Percentiles rank a stretch among this genome's conserved stretches.
Conservation (phyloP, 2,113 vertebrate species). For the Takifugu bimaculatus region DNA sequence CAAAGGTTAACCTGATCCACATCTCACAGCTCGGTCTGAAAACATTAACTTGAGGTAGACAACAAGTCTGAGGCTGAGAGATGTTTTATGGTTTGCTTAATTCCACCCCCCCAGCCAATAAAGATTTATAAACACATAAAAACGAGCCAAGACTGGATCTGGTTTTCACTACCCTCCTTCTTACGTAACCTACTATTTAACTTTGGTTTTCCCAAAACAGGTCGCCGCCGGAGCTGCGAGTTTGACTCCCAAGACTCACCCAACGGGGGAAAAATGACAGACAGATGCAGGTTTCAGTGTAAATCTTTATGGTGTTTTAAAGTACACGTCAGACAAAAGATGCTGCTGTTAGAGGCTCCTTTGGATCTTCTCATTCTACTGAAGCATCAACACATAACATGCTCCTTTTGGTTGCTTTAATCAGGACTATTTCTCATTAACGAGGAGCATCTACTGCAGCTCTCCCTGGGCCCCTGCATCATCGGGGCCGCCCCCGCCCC, state of each 20-base stretch:
- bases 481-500: too few species aligned
- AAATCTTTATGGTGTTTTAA: too few species aligned
- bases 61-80: background rate
- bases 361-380: too few species aligned
- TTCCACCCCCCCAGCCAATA: slow-evolving; percentile 6
- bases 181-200: slow-evolving; percentile 59
- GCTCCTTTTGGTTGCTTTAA: background rate
- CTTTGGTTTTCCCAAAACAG: slow-evolving; percentile 37
- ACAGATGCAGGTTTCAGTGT: too few species aligned
- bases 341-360: too few species aligned
- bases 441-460: background rate
- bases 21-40: too few species aligned
- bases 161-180: slow-evolving; percentile 22
- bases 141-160: slow-evolving; percentile 38
- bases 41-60: too few species aligned
- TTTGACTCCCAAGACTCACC: background rate
- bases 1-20: background rate
- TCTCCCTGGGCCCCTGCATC: background rate
- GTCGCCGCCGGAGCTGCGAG: slow-evolving; percentile 20
- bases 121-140: slow-evolving; percentile 32
- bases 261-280: background rate
- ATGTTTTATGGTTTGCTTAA: slow-evolving; percentile 28
- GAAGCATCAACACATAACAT: too few species aligned
- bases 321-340: too few species aligned
- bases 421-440: background rate